Conservation (phyloP, 2,113 vertebrate species). For the Pungitius pungitius region DNA sequence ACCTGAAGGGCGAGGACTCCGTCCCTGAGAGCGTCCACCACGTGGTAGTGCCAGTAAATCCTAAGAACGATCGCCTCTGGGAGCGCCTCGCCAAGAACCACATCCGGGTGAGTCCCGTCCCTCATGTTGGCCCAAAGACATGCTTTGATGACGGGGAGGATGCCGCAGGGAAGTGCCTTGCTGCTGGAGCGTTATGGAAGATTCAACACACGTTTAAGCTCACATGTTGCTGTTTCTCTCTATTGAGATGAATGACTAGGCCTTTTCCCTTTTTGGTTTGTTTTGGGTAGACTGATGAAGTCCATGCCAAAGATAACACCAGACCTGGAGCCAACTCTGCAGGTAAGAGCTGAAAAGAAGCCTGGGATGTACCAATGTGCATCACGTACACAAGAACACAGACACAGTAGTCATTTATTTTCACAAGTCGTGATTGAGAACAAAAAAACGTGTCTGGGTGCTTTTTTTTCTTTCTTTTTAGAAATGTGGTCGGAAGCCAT, state of each 20-base stretch:
- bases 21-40: slow-evolving; percentile 97
- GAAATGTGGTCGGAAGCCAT: slow-evolving; percentile 99
- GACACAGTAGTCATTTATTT: not conserved
- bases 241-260: not conserved
- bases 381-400: not conserved
- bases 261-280: not conserved
- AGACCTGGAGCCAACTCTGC: slow-evolving; percentile 88
- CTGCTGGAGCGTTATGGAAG: not conserved
- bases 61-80: slow-evolving; percentile 90
- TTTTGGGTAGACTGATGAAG: slow-evolving; percentile 90
- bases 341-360: slow-evolving; percentile 78
- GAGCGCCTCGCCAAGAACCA: slow-evolving; percentile 91
- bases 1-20: slow-evolving; percentile 98
- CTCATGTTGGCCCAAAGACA: not conserved
- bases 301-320: slow-evolving; percentile 95
- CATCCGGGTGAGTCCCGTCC: slow-evolving; percentile 81
- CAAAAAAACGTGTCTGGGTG: slow-evolving; percentile 3
- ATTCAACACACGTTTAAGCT: not conserved
- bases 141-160: not conserved
- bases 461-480: slow-evolving; percentile 64
- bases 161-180: not conserved
- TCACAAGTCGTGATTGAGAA: not conserved
- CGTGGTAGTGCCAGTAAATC: slow-evolving; percentile 93
- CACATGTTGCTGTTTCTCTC: not conserved
- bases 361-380: no score